Percentiles rank a stretch among this genome's conserved stretches.
Evolutionary conservation across 2,113 vertebrate species (phyloP).

Genomic region (Pachyramphus minor): DNA sequence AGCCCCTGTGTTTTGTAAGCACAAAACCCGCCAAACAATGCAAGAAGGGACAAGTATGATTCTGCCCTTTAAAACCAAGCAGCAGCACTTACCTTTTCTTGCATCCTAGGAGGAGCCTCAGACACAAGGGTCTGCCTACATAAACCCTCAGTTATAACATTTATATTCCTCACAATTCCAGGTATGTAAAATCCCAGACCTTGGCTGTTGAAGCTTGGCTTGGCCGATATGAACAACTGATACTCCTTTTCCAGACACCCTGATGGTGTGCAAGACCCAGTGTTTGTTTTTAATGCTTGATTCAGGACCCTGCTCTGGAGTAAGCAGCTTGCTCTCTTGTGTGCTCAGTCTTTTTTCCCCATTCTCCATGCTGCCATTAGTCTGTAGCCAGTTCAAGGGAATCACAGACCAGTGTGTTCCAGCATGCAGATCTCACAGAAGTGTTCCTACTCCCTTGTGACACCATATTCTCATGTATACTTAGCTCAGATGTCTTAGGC

Average conservation of each 20-base stretch:
- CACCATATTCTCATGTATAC: fast-evolving
- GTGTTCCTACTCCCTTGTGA: background rate
- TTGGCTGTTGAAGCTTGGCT: background rate
- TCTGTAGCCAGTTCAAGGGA: background rate
- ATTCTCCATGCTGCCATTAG: background rate
- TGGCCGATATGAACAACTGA: background rate
- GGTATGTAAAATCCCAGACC: background rate
- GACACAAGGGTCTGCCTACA: background rate
- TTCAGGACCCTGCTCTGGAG: background rate
- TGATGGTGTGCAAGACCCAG: background rate
- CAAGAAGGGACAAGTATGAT: background rate
- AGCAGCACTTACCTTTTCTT: background rate
- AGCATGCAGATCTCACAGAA: background rate
- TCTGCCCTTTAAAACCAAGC: background rate
- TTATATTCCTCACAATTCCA: background rate
- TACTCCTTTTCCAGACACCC: background rate
- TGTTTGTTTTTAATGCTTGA: background rate
- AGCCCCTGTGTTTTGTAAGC: background rate
- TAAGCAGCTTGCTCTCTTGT: background rate
- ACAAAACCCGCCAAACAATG: background rate
- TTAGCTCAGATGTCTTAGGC: background rate
- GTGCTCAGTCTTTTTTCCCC: background rate
- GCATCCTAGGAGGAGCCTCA: background rate
- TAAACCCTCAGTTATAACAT: background rate
- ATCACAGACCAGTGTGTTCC: background rate